A percentile compares a stretch with the other conserved stretches of the same genome.
Conservation (phyloP, 2,797 vertebrate genomes). For the Tolypeutes matacus region DNA sequence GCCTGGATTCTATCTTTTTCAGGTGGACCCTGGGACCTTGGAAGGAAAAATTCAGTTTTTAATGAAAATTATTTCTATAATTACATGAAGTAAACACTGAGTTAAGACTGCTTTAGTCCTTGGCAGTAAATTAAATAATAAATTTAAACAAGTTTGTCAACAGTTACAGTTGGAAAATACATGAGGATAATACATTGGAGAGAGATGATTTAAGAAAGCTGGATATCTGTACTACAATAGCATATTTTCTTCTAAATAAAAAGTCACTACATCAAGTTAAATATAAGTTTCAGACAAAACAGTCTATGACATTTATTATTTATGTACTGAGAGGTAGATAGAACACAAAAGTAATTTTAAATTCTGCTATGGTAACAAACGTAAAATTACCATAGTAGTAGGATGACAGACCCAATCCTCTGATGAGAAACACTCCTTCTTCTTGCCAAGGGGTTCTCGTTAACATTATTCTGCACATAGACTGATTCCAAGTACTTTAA, state of each 20-base stretch:
- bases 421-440: background rate
- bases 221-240: background rate
- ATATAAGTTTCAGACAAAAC: constrained; percentile 47
- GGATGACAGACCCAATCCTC: background rate
- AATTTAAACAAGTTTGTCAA: constrained; percentile 49
- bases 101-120: background rate
- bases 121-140: background rate
- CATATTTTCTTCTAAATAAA: constrained; percentile 28
- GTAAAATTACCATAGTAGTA: constrained; percentile 10
- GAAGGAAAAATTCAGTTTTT: background rate
- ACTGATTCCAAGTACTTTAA: constrained; percentile 74
- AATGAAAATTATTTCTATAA: background rate
- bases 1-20: background rate
- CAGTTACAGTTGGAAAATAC: background rate
- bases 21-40: background rate
- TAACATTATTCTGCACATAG: background rate
- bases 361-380: constrained; percentile 70
- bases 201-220: constrained; percentile 50
- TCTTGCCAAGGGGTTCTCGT: background rate
- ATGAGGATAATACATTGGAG: background rate
- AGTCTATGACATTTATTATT: constrained; percentile 35
- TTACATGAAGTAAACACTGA: background rate
- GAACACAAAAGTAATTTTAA: constrained; percentile 62
- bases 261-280: constrained; percentile 43
- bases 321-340: constrained; percentile 61